phyloP scores from a whole-genome alignment of 2,888 invertebrate species.

The Nowickia ferox region DNA sequence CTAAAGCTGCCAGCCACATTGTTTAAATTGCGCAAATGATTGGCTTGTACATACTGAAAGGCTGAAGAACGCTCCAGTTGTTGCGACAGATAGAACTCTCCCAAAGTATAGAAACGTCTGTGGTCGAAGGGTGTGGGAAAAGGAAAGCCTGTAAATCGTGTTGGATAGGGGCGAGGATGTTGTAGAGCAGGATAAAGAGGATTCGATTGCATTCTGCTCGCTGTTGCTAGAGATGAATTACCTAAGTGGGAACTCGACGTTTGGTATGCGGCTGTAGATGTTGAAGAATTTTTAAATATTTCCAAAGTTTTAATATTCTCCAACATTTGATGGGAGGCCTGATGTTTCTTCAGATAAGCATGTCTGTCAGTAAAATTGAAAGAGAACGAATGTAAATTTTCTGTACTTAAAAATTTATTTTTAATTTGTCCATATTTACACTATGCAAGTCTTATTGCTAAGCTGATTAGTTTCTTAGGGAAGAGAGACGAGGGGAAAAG shows the following conservation, averaged over 20 bases:
- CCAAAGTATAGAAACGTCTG: slow-evolving; percentile 81
- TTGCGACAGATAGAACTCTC: slow-evolving; percentile 82
- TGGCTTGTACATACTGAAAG: slow-evolving; percentile 82
- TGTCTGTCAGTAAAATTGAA: slow-evolving; percentile 75
- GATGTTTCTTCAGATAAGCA: slow-evolving; percentile 85
- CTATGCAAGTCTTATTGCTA: too few species aligned
- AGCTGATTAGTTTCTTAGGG: too few species aligned
- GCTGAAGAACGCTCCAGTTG: slow-evolving; percentile 82
- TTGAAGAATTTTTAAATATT: slow-evolving; percentile 74
- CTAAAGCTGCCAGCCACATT: slow-evolving; percentile 76
- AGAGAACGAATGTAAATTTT: background rate
- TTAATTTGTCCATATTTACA: too few species aligned
- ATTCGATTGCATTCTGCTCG: slow-evolving; percentile 55
- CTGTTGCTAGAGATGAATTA: slow-evolving; percentile 14
- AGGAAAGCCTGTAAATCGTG: slow-evolving; percentile 78
- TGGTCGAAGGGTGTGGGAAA: slow-evolving; percentile 79
- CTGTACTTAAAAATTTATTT: background rate
- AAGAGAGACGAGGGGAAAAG: too few species aligned
- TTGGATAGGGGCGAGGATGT: slow-evolving; percentile 70
- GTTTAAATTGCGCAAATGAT: slow-evolving; percentile 78
- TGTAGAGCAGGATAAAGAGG: slow-evolving; percentile 55
- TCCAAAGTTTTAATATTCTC: slow-evolving; percentile 80
- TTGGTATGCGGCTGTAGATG: slow-evolving; percentile 37
- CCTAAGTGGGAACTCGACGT: slow-evolving; percentile 34
- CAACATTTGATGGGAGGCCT: slow-evolving; percentile 81